Evolutionary conservation across 2,888 invertebrate species (phyloP), one percentile per base, ranked within the genome.

Genomic region (Urechis unicinctus): DNA sequence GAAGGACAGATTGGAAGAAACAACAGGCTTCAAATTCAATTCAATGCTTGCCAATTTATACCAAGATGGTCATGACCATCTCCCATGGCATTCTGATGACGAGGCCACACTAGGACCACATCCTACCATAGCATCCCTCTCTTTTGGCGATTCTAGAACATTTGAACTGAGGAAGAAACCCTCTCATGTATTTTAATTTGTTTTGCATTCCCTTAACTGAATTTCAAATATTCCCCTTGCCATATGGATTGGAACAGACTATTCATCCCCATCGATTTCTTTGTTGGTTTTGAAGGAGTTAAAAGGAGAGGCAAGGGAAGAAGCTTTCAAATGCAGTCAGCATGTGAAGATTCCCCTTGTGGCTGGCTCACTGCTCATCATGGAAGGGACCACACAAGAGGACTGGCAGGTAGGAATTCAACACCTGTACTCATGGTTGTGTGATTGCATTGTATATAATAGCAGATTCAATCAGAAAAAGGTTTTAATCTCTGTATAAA

Each of bases 321-420:
- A 62, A 48, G 70, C 72, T 50, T 71, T 69, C 57, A 64, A 66
- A 0, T 68, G 64, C 53, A 62, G 61, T 55, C 69, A 74, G 53
- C 67, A 69, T 45, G 60, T 73, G 24, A 67, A 67, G 29, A 65
- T 81, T 31, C 80, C 79, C 21, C 66, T 81, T 22, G 68, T 67
- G 4, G 73, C 75, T 61, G 81, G 81, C 2, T 74, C 78, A 52
- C 64, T 81, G 53, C 60, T 81, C 3, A 69, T 81, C 2, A 81
- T 81, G 81, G 79, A 81, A 61, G 81, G 81, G 2, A 71, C 73
- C 21, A 74, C 74, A 29, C 81, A 81, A 61, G 68, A 71, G 21
- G 81, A 81, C 59, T 81, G 81, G 81, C 77, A 77, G 74, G 78
- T 78, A 61, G 52, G 44, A n/a, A n/a, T n/a, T n/a, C n/a, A n/a